A percentile compares a stretch with the other conserved stretches of the same genome.
These are phyloP conservation scores for Lapara coniferarum DNA, from an alignment of 2,888 invertebrate genomes.

Conservation along the genomic window DNA sequence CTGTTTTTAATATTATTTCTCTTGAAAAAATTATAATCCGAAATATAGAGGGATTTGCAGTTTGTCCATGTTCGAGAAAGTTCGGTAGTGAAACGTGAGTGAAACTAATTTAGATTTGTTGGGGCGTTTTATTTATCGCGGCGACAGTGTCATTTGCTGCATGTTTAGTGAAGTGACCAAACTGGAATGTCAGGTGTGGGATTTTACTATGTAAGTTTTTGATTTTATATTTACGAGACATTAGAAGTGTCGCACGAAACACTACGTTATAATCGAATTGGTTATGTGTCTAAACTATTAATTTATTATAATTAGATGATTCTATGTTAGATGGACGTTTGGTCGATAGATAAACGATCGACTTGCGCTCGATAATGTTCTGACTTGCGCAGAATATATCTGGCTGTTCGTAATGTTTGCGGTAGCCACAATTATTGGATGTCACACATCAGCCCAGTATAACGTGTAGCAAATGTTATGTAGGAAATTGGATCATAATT, in stretches of 20 bases:
- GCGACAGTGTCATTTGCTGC: background rate
- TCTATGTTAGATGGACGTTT: background rate
- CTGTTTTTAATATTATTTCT: conserved; percentile 80
- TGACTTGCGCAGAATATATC: conserved; percentile 1
- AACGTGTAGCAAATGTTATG: background rate
- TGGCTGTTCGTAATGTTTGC: background rate
- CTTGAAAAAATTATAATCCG: conserved; percentile 34
- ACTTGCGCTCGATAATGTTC: conserved; percentile 1
- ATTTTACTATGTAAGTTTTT: background rate
- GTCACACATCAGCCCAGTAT: conserved; percentile 7
- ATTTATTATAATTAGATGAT: conserved; percentile 9
- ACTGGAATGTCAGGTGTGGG: background rate
- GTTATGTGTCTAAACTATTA: background rate
- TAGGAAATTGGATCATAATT: conserved; percentile 15
- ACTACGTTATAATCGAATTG: conserved; percentile 4
- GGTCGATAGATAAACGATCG: conserved; percentile 9
- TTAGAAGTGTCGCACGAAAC: background rate
- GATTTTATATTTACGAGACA: background rate
- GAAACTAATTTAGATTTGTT: conserved; percentile 27
- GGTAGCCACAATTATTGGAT: background rate
- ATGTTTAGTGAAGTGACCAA: background rate
- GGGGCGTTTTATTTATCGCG: conserved; percentile 1
- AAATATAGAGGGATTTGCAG: background rate
- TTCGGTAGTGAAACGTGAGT: conserved; percentile 50
- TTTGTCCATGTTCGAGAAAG: conserved; percentile 1